A percentile compares a stretch with the other conserved stretches of the same genome.
Evolutionary conservation across 1,140 invertebrate genomes (phyloP).

Genomic region (Drosophila arawakana): DNA sequence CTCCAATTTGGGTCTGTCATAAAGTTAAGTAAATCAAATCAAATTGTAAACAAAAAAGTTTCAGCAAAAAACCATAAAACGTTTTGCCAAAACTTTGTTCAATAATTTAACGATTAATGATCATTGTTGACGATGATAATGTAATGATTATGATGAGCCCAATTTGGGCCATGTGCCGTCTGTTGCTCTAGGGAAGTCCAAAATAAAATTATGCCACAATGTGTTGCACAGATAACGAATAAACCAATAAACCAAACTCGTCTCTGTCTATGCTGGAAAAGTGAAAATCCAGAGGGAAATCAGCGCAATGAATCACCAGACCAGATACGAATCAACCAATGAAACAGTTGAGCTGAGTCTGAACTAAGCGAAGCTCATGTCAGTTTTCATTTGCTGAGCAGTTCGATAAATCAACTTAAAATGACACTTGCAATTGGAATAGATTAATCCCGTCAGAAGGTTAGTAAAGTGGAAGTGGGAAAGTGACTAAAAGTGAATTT

Average conservation of each 20-base stretch:
- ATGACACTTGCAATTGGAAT: constrained; percentile 5
- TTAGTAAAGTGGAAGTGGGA: neutral
- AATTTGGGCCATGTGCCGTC: constrained; percentile 31
- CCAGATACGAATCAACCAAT: constrained; percentile 3
- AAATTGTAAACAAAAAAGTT: constrained; percentile 20
- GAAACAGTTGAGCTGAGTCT: neutral
- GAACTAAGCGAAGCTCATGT: constrained; percentile 2
- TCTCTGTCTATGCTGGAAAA: constrained; percentile 23
- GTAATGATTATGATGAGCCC: constrained; percentile 31
- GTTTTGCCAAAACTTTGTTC: constrained; percentile 28
- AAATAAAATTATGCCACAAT: constrained; percentile 50
- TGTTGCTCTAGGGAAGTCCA: constrained; percentile 22
- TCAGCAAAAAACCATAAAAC: constrained; percentile 29
- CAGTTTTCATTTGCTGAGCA: constrained; percentile 16
- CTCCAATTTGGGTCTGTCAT: constrained; percentile 9
- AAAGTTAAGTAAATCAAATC: constrained; percentile 38
- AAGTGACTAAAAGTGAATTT: neutral
- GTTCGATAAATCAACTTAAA: constrained; percentile 10
- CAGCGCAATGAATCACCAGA: constrained; percentile 20
- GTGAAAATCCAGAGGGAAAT: constrained; percentile 49
- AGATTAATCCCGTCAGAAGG: neutral
- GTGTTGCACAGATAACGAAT: constrained; percentile 31
- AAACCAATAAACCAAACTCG: constrained; percentile 9
- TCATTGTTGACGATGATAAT: constrained; percentile 21
- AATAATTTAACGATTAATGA: constrained; percentile 28